A percentile compares a stretch with the other conserved stretches of the same genome.
These are phyloP conservation scores for Columbina picui DNA, from an alignment of 2,113 vertebrate species.

Conservation along the genomic window DNA sequence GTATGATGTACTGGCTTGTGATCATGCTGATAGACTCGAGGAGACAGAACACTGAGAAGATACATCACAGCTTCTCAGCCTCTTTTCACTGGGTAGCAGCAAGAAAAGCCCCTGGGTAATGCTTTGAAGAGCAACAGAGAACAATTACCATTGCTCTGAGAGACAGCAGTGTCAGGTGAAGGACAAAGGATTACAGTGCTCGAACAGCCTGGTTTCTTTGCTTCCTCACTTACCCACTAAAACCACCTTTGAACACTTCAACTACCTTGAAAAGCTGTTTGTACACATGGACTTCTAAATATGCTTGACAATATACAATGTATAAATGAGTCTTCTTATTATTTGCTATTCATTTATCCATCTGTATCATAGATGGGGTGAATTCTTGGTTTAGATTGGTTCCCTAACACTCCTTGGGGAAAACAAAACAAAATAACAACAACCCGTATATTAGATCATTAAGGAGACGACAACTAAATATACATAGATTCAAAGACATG, in stretches of 20 bases:
- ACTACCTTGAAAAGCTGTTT: neutral
- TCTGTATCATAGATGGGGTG: neutral
- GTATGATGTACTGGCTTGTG: neutral
- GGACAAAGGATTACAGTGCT: neutral
- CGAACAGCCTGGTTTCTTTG: neutral
- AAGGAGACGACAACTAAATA: neutral
- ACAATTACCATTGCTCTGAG: neutral
- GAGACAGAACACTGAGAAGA: neutral
- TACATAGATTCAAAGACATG: neutral
- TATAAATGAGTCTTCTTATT: neutral
- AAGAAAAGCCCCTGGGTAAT: neutral
- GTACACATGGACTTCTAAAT: neutral
- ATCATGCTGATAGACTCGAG: neutral
- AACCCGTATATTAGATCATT: neutral
- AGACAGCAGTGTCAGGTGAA: neutral
- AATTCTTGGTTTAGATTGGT: neutral
- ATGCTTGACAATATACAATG: neutral
- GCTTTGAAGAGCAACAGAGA: neutral
- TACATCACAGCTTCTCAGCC: neutral
- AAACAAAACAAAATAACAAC: neutral
- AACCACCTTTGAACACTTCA: neutral
- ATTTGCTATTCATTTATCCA: neutral
- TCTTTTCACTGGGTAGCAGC: neutral
- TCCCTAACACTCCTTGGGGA: neutral
- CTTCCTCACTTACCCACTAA: neutral